Conservation (phyloP, 2,888 invertebrate species). For the Oscheius sp. region DNA sequence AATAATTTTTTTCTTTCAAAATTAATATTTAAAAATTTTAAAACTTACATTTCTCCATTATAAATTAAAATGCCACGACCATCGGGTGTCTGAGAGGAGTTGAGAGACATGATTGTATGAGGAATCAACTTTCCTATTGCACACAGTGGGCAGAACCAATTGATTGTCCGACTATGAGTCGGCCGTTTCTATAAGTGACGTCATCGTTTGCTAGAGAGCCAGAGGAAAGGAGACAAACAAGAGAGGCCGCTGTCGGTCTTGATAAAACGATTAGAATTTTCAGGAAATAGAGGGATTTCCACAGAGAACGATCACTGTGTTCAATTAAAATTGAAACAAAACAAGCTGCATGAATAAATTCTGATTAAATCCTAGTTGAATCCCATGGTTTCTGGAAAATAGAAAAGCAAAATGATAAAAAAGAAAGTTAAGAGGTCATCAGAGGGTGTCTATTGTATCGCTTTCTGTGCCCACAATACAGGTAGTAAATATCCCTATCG, state of each 20-base stretch:
- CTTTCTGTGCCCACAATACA: too few species aligned
- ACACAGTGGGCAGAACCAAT: conserved; percentile 17
- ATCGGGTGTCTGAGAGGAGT: conserved; percentile 88
- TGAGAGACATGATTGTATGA: conserved; percentile 82
- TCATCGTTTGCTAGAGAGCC: neutral
- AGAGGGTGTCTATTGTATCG: too few species aligned
- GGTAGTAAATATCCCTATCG: too few species aligned
- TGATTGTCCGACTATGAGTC: conserved; percentile 14
- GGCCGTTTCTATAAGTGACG: conserved; percentile 10
- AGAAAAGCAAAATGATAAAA: too few species aligned
- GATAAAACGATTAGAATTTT: neutral
- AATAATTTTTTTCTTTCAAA: neutral
- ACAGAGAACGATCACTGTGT: too few species aligned
- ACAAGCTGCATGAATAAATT: neutral
- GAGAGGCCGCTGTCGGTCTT: neutral
- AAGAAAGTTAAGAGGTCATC: too few species aligned
- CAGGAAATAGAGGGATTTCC: neutral
- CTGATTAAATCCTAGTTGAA: neutral
- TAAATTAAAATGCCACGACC: conserved; percentile 93
- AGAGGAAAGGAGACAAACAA: conserved; percentile 1
- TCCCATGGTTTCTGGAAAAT: too few species aligned
- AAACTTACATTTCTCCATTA: conserved; percentile 88
- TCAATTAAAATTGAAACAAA: neutral
- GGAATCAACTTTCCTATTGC: neutral
- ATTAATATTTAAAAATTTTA: neutral